Percentiles rank a stretch among this genome's conserved stretches.
phyloP scores from a whole-genome alignment of 2,888 invertebrate species.

The Dicyrtoma fusca region DNA sequence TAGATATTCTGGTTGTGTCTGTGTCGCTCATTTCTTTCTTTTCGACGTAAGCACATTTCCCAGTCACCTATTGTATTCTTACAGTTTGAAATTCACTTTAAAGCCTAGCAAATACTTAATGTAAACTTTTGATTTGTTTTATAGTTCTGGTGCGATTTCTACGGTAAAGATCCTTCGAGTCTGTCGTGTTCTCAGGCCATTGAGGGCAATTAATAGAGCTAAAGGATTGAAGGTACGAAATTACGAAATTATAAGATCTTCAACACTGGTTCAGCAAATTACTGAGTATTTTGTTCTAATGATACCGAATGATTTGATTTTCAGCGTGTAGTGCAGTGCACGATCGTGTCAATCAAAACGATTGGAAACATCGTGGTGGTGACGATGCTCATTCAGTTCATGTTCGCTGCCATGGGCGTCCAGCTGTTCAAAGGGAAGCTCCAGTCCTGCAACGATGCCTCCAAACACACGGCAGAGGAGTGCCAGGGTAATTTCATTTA shows the following conservation, averaged over 20 bases:
- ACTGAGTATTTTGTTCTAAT: neutral
- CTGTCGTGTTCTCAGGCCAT: constrained; percentile 92
- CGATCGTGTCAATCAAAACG: constrained; percentile 79
- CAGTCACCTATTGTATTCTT: neutral
- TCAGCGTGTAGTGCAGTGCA: constrained; percentile 99
- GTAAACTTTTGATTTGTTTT: neutral
- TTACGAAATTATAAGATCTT: neutral
- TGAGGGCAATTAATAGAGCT: constrained; percentile 98
- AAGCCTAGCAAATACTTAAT: neutral
- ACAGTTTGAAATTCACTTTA: neutral
- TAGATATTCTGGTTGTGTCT: constrained; percentile 97
- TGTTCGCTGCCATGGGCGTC: constrained; percentile 99
- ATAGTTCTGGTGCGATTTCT: constrained; percentile 77
- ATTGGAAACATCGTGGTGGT: constrained; percentile 99
- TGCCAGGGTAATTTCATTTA: constrained; percentile 95
- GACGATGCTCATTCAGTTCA: constrained; percentile 99
- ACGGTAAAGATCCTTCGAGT: constrained; percentile 99
- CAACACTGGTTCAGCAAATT: too few relatives aligned
- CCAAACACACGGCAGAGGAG: constrained; percentile 86
- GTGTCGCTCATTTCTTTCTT: constrained; percentile 95
- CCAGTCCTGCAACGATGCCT: constrained; percentile 90
- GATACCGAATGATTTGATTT: constrained; percentile 10
- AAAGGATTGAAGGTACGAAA: constrained; percentile 93
- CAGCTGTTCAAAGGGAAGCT: constrained; percentile 99
- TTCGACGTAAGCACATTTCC: constrained; percentile 73